Evolutionary conservation across 2,113 vertebrate species (phyloP).

Genomic region (rat (Rattus norvegicus)): DNA sequence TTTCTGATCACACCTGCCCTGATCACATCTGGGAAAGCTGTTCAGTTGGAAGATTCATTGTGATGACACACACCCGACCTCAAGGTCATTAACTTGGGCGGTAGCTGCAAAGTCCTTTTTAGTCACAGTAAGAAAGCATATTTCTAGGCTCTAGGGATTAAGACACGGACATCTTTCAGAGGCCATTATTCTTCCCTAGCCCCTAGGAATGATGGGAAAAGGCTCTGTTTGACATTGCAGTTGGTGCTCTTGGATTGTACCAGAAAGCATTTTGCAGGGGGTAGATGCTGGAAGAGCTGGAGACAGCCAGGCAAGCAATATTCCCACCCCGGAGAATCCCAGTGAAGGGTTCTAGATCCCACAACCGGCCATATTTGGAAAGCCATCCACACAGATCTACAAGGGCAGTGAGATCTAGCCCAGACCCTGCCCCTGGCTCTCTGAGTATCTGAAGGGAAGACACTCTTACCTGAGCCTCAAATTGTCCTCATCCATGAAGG

Average conservation of each 20-base stretch:
- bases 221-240: neutral
- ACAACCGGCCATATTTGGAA: neutral
- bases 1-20: neutral
- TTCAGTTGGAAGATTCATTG: neutral
- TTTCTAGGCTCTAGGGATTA: neutral
- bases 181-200: neutral
- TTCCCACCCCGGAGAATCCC: neutral
- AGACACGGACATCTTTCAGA: neutral
- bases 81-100: neutral
- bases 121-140: neutral
- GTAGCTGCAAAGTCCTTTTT: neutral
- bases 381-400: neutral
- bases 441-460: neutral
- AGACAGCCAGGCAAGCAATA: neutral
- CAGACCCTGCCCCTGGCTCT: neutral
- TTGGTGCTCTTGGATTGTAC: neutral
- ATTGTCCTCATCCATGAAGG: neutral
- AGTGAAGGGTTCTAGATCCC: neutral
- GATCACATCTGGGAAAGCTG: neutral
- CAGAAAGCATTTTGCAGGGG: neutral
- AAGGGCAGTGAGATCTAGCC: neutral
- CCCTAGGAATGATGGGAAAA: neutral
- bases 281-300: neutral
- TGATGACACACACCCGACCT: neutral
- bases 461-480: neutral